Evolutionary conservation across 2,113 vertebrate species (phyloP).

Genomic region (Prolemur simus): DNA sequence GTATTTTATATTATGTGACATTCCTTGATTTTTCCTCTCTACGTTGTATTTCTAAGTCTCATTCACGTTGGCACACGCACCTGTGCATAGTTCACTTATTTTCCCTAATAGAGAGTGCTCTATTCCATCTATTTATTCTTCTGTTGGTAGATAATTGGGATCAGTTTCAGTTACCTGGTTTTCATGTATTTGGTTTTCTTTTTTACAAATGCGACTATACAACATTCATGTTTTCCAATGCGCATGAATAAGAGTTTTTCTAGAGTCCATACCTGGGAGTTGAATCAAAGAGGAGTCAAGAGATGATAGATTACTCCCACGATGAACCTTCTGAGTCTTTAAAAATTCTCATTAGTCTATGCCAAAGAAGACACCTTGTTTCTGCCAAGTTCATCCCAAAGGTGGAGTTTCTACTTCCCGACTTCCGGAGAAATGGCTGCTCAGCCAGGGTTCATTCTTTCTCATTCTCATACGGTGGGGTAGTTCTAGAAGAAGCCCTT

Average conservation of each 20-base stretch:
- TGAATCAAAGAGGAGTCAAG: background rate
- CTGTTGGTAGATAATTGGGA: background rate
- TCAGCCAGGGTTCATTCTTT: background rate
- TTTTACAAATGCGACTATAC: background rate
- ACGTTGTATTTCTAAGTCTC: background rate
- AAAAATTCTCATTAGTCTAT: background rate
- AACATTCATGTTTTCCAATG: background rate
- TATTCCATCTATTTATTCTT: background rate
- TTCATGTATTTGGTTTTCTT: background rate
- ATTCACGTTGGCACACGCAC: background rate
- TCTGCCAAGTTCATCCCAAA: background rate
- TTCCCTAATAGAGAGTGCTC: background rate
- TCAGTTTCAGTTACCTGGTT: background rate
- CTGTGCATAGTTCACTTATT: background rate
- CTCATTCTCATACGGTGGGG: background rate
- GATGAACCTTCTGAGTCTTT: background rate
- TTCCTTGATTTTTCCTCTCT: background rate
- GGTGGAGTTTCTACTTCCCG: background rate
- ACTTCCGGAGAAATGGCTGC: background rate
- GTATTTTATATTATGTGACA: background rate
- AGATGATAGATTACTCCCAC: too few species aligned
- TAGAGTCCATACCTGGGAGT: background rate
- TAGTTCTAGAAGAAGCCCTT: background rate
- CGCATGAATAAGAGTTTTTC: background rate
- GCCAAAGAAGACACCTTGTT: background rate